Percentiles rank a stretch among this genome's conserved stretches.
Conservation (phyloP, 2,113 vertebrate species). For the Pundamilia nyererei region DNA sequence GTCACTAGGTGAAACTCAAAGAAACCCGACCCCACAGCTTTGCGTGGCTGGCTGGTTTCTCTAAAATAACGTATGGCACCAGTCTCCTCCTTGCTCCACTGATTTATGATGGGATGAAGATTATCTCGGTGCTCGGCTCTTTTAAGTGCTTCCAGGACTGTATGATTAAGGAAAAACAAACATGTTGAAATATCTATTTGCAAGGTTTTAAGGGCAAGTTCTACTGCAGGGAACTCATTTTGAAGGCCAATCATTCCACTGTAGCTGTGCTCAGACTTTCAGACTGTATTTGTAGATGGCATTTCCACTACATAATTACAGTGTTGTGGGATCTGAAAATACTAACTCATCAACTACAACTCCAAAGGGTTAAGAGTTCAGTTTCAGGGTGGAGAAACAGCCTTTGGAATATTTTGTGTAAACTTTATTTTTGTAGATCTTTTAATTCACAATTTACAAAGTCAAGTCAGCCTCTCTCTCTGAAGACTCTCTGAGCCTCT, state of each 20-base stretch:
- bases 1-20: slow-evolving; percentile 1
- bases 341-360: background rate
- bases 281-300: background rate
- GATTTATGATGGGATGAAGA: slow-evolving; percentile 1
- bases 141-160: background rate
- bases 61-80: background rate
- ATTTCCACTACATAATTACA: slow-evolving; percentile 33
- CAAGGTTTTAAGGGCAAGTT: background rate
- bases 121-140: background rate
- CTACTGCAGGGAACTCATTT: background rate
- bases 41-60: background rate
- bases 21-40: background rate
- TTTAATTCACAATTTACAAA: background rate
- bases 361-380: slow-evolving; percentile 37
- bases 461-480: background rate
- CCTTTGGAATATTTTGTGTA: background rate
- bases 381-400: background rate
- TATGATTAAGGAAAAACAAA: slow-evolving; percentile 1
- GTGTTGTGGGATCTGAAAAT: slow-evolving; percentile 17
- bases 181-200: background rate
- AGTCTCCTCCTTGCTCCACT: background rate
- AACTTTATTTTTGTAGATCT: background rate
- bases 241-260: background rate
- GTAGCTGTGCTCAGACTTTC: background rate
- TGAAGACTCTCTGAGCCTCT: background rate